Evolutionary conservation across 2,888 invertebrate genomes (phyloP), one percentile per base, ranked within the genome.

Genomic region (Nineta flava): DNA sequence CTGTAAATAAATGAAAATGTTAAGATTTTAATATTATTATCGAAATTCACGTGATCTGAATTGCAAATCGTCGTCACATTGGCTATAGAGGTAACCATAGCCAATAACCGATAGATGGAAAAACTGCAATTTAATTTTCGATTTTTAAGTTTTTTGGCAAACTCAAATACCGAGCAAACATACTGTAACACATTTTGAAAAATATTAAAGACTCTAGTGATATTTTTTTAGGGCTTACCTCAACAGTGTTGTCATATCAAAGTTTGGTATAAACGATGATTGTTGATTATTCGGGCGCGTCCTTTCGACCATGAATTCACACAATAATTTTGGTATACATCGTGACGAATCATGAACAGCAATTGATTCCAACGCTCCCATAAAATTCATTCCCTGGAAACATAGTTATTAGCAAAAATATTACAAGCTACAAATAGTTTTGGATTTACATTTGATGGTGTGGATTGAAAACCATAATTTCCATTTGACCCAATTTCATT

Each of bases 281-380:
- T 41, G 19, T 16, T 16, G 19, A 16, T 35, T 10, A 55, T 52
- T 59, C 54, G 58, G 55, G 43, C 59, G 54, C 34, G 63, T 62
- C 9, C 60, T 59, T n/a, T 77, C 73, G 67, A 58, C 77, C 68
- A 85, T 81, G 48, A 84, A 75, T 65, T 87, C 87, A 60, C 88
- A 88, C 53, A 88, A 70, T 56, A 88, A 71, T 61, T 84, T 73
- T 3, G 87, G 82, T 52, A 88, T 83, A 65, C 88, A 88, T 59
- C 83, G 79, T 57, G 79, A 73, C 62, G 86, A 84, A 63, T 88
- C 88, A 64, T 85, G 79, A 57, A 72, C 69, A 15, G 79, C 72
- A 57, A 82, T 76, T 53, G 79, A 75, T 57, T 71, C 69, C 53
- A 81, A 62, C 12, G 77, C 77, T 17, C 69, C 66, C 59, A 66